Base-by-base conservation (phyloP, 37 sponge, comb jelly and placozoan genomes). In the Eunapius fragilis region DNA sequence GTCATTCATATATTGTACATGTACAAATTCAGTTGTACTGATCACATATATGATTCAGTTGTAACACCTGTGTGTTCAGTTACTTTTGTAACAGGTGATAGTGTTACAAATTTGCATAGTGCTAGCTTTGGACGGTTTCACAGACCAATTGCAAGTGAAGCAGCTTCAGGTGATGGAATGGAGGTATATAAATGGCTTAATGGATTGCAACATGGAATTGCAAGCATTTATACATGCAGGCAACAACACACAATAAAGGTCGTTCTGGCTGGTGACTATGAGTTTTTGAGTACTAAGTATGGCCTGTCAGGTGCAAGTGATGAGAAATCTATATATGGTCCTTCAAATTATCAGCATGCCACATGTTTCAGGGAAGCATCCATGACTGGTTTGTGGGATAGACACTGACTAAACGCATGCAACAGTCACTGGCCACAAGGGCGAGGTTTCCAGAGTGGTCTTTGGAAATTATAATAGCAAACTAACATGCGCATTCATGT, bases 241-340 rank as follows among this genome's bases (percentile, higher is more conserved):
- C 17, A 19, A 4, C 17, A 19, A 4, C 58, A 58, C 58, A 58
- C 7, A 58, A 41, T 41, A 58, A 58, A 58, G 58, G 58, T 58
- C 58, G 6, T 58, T 58, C 14, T 58, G 58, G 58, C 58, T 58
- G 58, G 58, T 58, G 87, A 91, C 77, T 91, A 91, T 36, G 87
- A 91, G 77, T 82, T 91, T 67, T 74, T 82, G 30, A 70, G 86
- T n/a, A 37, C 48, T 10, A 70, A 81, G 67, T 90, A 81, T 37
- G 90, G 90, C 7, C 73, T 90, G 4, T 76, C 67, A 45, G 90
- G 90, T 27, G 86, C 86, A 69, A 69, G 47, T 80, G 90, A 86
- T 90, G 70, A 67, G 80, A 58, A 58, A 58, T 58, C 58, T 17
- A 58, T 58, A n/a, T n/a, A 17, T 58, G 58, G 58, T 58, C 58